phyloP scores from a whole-genome alignment of 37 sponge, comb jelly and placozoan genomes.

The Hexactinellida sp. region DNA sequence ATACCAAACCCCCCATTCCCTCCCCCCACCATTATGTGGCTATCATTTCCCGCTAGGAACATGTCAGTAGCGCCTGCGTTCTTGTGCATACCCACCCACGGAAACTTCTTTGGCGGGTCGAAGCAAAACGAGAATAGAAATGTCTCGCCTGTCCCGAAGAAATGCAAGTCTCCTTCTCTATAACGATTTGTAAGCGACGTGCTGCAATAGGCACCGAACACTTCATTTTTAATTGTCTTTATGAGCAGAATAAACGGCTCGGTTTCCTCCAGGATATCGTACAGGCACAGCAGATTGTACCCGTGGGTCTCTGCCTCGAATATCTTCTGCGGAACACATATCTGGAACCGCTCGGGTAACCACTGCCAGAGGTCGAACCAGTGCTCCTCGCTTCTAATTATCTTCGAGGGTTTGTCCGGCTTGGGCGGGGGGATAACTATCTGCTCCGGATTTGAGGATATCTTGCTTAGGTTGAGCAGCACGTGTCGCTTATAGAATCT shows the following conservation, averaged over 20 bases:
- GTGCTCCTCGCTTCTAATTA: not conserved
- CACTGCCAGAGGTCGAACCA: conserved; percentile 3
- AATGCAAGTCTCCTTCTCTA: not conserved
- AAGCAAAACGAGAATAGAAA: conserved; percentile 11
- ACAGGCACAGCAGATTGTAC: not conserved
- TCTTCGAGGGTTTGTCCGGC: conserved; percentile 2
- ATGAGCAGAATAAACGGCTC: conserved; percentile 10
- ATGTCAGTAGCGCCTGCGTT: not conserved
- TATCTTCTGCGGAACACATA: conserved; percentile 4
- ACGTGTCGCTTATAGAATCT: not conserved
- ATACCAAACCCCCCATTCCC: conserved; percentile 1
- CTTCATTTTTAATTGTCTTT: not conserved
- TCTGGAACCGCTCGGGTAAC: conserved; percentile 13
- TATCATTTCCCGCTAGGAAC: not conserved
- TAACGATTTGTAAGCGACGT: not conserved
- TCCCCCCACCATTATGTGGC: not conserved
- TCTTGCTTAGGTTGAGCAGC: not conserved
- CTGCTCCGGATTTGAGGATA: not conserved
- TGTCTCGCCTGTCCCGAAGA: not conserved
- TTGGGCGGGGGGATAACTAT: not conserved
- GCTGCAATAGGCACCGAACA: conserved; percentile 10
- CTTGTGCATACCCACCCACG: not conserved
- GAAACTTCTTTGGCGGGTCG: not conserved
- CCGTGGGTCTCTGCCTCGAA: not conserved
- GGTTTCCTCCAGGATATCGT: not conserved